phyloP scores from a whole-genome alignment of 1,140 invertebrate genomes.

The Cydia strobilella region DNA sequence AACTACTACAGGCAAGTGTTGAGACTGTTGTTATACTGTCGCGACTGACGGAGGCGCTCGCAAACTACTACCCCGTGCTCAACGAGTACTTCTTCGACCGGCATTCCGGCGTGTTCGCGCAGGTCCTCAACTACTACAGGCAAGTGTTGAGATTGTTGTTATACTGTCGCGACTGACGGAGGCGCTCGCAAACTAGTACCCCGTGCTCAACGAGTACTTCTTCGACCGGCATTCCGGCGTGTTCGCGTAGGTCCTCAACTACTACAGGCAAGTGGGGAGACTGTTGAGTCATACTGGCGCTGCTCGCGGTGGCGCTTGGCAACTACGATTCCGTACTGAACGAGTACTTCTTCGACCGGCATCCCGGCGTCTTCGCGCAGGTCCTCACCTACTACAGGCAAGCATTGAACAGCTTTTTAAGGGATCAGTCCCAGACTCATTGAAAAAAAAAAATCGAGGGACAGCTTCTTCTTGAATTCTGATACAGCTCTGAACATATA shows the following conservation, averaged over 20 bases:
- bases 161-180: conserved; percentile 88
- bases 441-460: too few relatives aligned
- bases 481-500: too few relatives aligned
- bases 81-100: conserved; percentile 93
- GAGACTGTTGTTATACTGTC: too few relatives aligned
- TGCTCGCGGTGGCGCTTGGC: too few relatives aligned
- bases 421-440: too few relatives aligned
- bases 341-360: conserved; percentile 88
- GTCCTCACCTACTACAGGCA: conserved; percentile 89
- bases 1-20: conserved; percentile 85
- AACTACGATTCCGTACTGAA: conserved; percentile 95
- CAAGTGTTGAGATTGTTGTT: background rate
- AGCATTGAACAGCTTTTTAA: background rate
- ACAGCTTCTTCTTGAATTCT: too few relatives aligned
- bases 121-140: conserved; percentile 90
- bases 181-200: conserved; percentile 93
- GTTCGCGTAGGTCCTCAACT: conserved; percentile 90
- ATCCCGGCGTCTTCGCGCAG: conserved; percentile 90
- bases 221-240: conserved; percentile 89
- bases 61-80: too few relatives aligned
- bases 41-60: conserved; percentile 91
- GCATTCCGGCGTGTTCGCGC: conserved; percentile 90
- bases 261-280: too few relatives aligned
- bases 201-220: conserved; percentile 92
- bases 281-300: too few relatives aligned